Evolutionary conservation across 2,113 vertebrate genomes (phyloP).

Genomic region (Zapus hudsonius): DNA sequence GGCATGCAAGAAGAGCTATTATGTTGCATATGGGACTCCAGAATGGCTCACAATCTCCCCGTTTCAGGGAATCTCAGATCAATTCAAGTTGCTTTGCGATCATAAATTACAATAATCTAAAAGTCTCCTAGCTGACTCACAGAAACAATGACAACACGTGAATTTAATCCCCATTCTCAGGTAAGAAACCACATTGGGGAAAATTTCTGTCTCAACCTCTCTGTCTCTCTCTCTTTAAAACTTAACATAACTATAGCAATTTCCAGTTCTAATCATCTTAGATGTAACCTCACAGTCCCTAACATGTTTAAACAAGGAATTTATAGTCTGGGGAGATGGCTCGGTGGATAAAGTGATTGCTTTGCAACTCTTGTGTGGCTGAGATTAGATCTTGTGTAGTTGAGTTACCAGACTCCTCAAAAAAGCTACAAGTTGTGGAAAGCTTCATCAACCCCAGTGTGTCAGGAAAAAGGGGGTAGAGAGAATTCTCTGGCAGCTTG

Average conservation of each 20-base stretch:
- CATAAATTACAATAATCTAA: constrained; percentile 16
- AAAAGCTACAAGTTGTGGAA: no score
- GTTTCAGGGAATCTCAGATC: constrained; percentile 37
- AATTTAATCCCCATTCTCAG: not conserved
- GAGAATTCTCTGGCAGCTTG: no score
- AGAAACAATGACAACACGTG: not conserved
- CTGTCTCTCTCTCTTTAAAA: no score
- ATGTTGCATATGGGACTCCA: constrained; percentile 43
- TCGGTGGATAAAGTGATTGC: no score
- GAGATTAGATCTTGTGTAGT: no score
- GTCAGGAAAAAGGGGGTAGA: no score
- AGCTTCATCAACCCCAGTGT: no score
- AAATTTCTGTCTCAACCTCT: not conserved
- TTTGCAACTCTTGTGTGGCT: no score
- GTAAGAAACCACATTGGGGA: not conserved
- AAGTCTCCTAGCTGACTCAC: constrained; percentile 17
- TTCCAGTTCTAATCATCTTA: not conserved
- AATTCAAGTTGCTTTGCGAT: constrained; percentile 41
- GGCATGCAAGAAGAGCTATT: constrained; percentile 17
- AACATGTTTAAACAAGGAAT: not conserved
- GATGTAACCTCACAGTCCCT: not conserved
- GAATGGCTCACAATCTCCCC: not conserved
- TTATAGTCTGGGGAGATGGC: no score
- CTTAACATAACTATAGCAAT: not conserved
- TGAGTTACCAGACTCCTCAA: no score